Evolutionary conservation across 2,888 invertebrate genomes (phyloP).

Genomic region (Aricia artaxerxes): DNA sequence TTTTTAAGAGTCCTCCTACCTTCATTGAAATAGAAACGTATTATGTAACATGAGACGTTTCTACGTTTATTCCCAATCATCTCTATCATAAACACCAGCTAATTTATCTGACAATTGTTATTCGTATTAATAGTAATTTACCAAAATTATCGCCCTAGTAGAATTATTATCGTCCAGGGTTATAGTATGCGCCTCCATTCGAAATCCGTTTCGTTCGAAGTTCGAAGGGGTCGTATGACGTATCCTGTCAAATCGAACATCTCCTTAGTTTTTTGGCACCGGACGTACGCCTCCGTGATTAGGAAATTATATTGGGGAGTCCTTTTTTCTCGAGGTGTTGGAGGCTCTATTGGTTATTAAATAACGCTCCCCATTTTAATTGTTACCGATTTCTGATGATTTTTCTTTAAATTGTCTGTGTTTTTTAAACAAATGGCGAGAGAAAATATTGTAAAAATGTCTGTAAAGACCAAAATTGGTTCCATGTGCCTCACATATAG

Average conservation of each 20-base stretch:
- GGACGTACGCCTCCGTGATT: conserved; percentile 76
- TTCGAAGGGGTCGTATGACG: conserved; percentile 34
- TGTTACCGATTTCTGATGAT: conserved; percentile 54
- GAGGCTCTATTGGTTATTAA: conserved; percentile 75
- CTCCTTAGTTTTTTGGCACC: conserved; percentile 73
- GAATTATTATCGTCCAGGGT: too few relatives aligned
- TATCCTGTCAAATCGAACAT: conserved; percentile 59
- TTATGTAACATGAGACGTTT: too few relatives aligned
- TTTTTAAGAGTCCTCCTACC: too few relatives aligned
- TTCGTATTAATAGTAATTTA: too few relatives aligned
- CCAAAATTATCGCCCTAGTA: too few relatives aligned
- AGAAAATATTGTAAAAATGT: background rate
- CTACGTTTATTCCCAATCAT: too few relatives aligned
- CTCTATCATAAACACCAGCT: too few relatives aligned
- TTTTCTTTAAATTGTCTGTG: conserved; percentile 23
- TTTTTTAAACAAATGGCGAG: background rate
- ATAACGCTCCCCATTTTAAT: conserved; percentile 67
- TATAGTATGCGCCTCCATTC: too few relatives aligned
- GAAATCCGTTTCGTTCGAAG: background rate
- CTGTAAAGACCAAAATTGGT: background rate
- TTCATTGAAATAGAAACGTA: too few relatives aligned
- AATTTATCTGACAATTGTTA: too few relatives aligned
- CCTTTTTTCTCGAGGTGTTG: conserved; percentile 64
- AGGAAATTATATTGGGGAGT: conserved; percentile 76
- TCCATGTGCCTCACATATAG: background rate